phyloP scores from a whole-genome alignment of 1,140 invertebrate species.

The Patella vulgata region DNA sequence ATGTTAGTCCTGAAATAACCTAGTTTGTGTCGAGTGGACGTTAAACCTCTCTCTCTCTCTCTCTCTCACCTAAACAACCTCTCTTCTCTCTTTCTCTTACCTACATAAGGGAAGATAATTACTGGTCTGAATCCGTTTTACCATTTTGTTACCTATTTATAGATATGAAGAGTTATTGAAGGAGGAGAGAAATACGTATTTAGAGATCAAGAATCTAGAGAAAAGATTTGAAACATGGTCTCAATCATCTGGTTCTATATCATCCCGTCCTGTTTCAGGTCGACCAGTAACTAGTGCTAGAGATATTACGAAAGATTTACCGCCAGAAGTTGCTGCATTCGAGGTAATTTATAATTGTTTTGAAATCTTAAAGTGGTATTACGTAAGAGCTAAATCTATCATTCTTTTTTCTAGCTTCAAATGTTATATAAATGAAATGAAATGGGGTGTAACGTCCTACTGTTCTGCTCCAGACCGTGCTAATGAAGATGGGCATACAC shows the following conservation, averaged over 20 bases:
- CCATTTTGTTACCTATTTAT: too few species aligned
- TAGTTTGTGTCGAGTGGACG: too few species aligned
- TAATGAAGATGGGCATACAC: too few species aligned
- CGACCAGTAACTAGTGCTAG: slow-evolving; percentile 43
- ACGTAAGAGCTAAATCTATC: background rate
- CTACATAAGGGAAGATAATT: too few species aligned
- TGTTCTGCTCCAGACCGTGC: too few species aligned
- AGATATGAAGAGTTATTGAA: slow-evolving; percentile 62
- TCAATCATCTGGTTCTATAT: slow-evolving; percentile 22
- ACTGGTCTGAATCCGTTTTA: too few species aligned
- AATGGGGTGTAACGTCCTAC: too few species aligned
- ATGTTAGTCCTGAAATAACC: too few species aligned
- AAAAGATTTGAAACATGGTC: slow-evolving; percentile 63
- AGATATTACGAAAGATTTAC: slow-evolving; percentile 60
- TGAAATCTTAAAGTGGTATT: background rate
- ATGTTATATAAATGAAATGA: too few species aligned
- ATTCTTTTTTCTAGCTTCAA: background rate
- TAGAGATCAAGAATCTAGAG: slow-evolving; percentile 60
- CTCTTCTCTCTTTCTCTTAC: too few species aligned
- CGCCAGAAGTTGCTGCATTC: slow-evolving; percentile 63
- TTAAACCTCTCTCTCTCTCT: too few species aligned
- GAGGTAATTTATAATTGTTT: slow-evolving; percentile 45
- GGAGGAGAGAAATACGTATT: slow-evolving; percentile 52
- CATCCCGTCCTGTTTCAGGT: slow-evolving; percentile 10
- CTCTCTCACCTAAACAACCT: too few species aligned